Base-by-base conservation (phyloP, 2,113 vertebrate genomes). In the Calyptomena viridis region DNA sequence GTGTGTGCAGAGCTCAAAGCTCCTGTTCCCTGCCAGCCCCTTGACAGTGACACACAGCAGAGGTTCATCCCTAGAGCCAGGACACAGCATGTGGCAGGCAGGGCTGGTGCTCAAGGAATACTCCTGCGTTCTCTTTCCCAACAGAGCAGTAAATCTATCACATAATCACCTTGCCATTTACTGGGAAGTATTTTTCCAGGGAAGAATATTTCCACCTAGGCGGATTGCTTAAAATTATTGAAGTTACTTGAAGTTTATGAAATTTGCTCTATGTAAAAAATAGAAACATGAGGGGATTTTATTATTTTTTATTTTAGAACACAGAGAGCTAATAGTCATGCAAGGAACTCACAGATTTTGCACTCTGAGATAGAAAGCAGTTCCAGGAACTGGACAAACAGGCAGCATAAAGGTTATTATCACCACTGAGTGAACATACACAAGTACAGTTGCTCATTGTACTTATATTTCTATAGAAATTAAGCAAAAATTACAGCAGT, bases 351-450 rank as follows among this genome's bases (percentile, higher is more conserved):
- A 64, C 56, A 93, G 60, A 2, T 93, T 90, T 86, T 74, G 39
- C n/a, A 53, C 35, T 60, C 44, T 66, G 75, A 92, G 92, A 82
- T 8, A 79, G 49, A 73, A 27, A 87, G 66, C n/a, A 72, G 39
- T 81, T 96, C 94, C 83, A 75, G 87, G 79, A 96, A 92, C 88
- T 60, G 77, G 90, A 67, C 72, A 81, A 75, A 50, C 42, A 52
- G 60, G 73, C n/a, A 86, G 40, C n/a, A 56, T 27, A 68, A 90
- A 81, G 20, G 30, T 8, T 72, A 17, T 90, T 81, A 50, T 35
- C 12, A n/a, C 68, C 58, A 53, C 66, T 67, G 39, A 81, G 60
- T 64, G 39, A 84, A 31, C 35, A 60, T 13, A 64, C 46, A 44
- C 20, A 49, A 30, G 35, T 40, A 64, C 46, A 84, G 66, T 37